Evolutionary conservation across 2,888 invertebrate genomes (phyloP), one percentile per base, ranked within the genome.

Genomic region (Ophioninae sp.): DNA sequence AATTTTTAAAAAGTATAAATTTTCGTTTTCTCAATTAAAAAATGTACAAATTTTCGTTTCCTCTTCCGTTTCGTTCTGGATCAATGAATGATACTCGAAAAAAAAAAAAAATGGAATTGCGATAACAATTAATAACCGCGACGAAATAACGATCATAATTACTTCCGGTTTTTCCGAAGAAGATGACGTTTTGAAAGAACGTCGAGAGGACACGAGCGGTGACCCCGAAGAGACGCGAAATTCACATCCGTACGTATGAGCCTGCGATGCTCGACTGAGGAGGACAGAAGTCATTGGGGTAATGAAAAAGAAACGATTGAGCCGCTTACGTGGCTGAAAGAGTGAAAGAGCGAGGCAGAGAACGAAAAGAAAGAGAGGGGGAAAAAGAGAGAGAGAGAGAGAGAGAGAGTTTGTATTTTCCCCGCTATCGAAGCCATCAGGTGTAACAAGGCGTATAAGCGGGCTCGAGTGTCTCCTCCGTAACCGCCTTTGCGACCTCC

Each of bases 401-500:
- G 67, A 37, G 56, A 65, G 63, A 44, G 39, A 63, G 65, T 81
- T 72, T 79, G 64, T 75, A 51, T 79, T 76, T 77, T 67, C 72
- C 79, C 81, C 79, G 80, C 84, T 86, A 85, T 85, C 85, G 82
- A 75, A 83, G 78, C 72, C 79, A 82, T 85, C 84, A 86, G 82
- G 86, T 86, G 83, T 81, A 83, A 82, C 82, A 79, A 82, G 77
- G 65, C 64, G 56, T 41, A 73, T 73, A 73, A 77, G 61, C 37
- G 63, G 69, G 79, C 71, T 79, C 59, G 73, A 75, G 78, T 61
- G 67, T 72, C 71, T 75, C 74, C 23, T 59, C 37, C 71, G 79
- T 79, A 81, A 84, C 78, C 74, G 72, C 71, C 68, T 78, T 76
- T 75, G 37, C 78, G 51, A 56, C 63, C 71, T 67, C 17, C 39